A percentile compares a stretch with the other conserved stretches of the same genome.
Conservation (phyloP, 2,797 vertebrate species). For the Hephaestus fuliginosus region DNA sequence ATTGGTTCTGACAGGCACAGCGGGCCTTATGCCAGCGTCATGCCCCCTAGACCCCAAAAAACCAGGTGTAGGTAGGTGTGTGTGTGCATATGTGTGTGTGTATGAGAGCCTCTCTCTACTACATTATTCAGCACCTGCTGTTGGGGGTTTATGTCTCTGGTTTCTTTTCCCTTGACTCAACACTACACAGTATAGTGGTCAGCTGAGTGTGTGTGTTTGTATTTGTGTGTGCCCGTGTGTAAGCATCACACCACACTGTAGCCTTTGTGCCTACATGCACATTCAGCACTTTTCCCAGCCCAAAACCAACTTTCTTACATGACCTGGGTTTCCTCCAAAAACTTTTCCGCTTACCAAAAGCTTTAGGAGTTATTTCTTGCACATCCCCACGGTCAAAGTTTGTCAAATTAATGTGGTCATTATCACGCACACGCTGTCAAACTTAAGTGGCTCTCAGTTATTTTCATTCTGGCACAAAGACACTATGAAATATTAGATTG, state of each 20-base stretch:
- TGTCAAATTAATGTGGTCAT: slow-evolving; percentile 61
- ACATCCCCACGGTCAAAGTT: slow-evolving; percentile 36
- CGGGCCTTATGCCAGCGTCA: slow-evolving; percentile 80
- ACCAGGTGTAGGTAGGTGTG: slow-evolving; percentile 74
- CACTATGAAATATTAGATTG: slow-evolving; percentile 25
- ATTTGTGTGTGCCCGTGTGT: slow-evolving; percentile 33
- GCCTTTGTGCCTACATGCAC: slow-evolving; percentile 42
- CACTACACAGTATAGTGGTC: slow-evolving; percentile 54
- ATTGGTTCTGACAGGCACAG: slow-evolving; percentile 84
- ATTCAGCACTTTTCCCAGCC: slow-evolving; percentile 70
- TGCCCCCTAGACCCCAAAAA: slow-evolving; percentile 73
- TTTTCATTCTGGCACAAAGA: slow-evolving; percentile 23
- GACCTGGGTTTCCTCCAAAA: slow-evolving; percentile 55
- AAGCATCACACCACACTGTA: slow-evolving; percentile 39
- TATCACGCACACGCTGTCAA: slow-evolving; percentile 48
- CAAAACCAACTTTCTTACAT: slow-evolving; percentile 50
- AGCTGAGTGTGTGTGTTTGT: slow-evolving; percentile 35
- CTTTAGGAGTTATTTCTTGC: slow-evolving; percentile 42
- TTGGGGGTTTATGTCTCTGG: slow-evolving; percentile 63
- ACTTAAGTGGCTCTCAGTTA: slow-evolving; percentile 27
- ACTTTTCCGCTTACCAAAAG: slow-evolving; percentile 69
- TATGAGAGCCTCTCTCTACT: slow-evolving; percentile 44
- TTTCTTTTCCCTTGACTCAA: slow-evolving; percentile 50
- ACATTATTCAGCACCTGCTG: slow-evolving; percentile 78
- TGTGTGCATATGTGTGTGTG: slow-evolving; percentile 47